Conservation (phyloP, 1,140 invertebrate species). For the Drosophila subobscura region DNA sequence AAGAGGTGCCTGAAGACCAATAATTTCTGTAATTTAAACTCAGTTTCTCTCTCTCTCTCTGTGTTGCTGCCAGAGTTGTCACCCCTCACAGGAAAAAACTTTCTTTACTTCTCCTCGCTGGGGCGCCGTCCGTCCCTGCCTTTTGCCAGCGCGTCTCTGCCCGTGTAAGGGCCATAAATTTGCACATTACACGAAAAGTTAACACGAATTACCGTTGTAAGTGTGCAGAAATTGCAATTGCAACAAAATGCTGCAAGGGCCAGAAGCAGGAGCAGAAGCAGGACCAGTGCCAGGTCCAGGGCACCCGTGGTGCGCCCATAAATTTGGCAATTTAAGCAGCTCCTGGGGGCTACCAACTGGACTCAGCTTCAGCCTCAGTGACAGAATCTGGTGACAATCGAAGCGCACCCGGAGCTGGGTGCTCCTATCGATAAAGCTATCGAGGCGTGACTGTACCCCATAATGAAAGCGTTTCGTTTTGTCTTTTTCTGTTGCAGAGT, state of each 20-base stretch:
- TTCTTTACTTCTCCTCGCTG: not conserved
- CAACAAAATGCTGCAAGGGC: slow-evolving; percentile 34
- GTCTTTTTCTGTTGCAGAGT: not conserved
- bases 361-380: not conserved
- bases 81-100: not conserved
- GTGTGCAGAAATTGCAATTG: slow-evolving; percentile 63
- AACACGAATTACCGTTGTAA: slow-evolving; percentile 67
- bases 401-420: not conserved
- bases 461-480: slow-evolving; percentile 1
- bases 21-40: too few species aligned
- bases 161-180: slow-evolving; percentile 39
- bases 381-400: not conserved
- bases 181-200: slow-evolving; percentile 65
- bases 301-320: slow-evolving; percentile 42
- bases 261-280: not conserved
- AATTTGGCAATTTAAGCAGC: slow-evolving; percentile 48
- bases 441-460: slow-evolving; percentile 17
- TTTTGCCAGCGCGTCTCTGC: not conserved
- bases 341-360: not conserved
- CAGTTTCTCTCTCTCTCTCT: too few species aligned
- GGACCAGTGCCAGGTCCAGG: not conserved
- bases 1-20: too few species aligned
- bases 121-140: too few species aligned
- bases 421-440: slow-evolving; percentile 8
- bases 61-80: too few species aligned